Percentiles rank a stretch among this genome's conserved stretches.
Evolutionary conservation across 30 jellyfish, hydroid and myxozoan genomes (phyloP).

Genomic region (Cassiopea xamachana): DNA sequence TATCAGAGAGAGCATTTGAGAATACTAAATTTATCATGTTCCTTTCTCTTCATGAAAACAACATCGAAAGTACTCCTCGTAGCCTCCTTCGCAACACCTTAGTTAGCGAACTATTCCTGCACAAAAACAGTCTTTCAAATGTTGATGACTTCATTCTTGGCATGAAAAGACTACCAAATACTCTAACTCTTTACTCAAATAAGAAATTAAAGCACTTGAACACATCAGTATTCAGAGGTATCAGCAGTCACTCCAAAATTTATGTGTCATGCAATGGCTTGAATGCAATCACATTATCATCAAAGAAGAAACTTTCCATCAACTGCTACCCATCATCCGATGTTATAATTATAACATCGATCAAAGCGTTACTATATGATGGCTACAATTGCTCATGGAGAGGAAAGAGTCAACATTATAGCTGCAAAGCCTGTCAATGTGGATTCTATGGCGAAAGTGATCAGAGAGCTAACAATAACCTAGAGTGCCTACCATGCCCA

Average conservation of each 20-base stretch:
- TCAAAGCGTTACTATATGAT: background rate
- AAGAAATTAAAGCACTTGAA: background rate
- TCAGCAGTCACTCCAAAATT: background rate
- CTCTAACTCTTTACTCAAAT: background rate
- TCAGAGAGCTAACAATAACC: background rate
- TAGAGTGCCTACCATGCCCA: constrained; percentile 27
- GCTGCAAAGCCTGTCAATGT: background rate
- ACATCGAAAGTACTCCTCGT: background rate
- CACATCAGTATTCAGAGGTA: background rate
- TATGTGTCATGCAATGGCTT: background rate
- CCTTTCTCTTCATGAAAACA: background rate
- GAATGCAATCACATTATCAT: background rate
- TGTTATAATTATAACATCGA: background rate
- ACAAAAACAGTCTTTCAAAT: background rate
- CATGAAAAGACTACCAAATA: background rate
- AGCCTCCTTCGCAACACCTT: background rate
- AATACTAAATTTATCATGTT: background rate
- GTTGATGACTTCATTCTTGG: background rate
- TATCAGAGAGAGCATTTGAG: background rate
- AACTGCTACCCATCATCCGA: background rate
- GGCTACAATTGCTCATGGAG: background rate
- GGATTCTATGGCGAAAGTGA: background rate
- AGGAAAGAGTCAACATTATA: background rate
- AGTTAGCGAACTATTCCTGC: background rate
- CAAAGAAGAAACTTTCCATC: background rate